These are phyloP conservation scores for Cataglyphis cursor DNA, from an alignment of 2,888 invertebrate genomes.

Conservation along the genomic window DNA sequence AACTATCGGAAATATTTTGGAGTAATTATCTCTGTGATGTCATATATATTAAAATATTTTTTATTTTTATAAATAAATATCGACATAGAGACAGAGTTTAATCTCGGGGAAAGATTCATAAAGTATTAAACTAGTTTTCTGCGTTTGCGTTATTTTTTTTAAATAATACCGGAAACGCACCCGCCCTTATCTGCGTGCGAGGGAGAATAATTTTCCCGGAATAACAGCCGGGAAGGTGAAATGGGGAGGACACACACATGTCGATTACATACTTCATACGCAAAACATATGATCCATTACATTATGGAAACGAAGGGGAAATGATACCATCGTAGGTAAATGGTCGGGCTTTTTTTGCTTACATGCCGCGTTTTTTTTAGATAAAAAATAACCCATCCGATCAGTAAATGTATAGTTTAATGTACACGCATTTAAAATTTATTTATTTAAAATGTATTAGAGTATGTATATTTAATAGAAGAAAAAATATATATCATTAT, in stretches of 20 bases:
- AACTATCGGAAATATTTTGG: neutral
- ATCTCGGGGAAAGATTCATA: neutral
- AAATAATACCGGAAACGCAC: slow-evolving; percentile 7
- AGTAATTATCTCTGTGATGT: neutral
- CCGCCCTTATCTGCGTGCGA: slow-evolving; percentile 24
- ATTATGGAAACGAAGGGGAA: slow-evolving; percentile 43
- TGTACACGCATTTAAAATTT: neutral
- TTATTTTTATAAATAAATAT: neutral
- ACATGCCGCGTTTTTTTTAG: neutral
- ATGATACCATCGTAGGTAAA: neutral
- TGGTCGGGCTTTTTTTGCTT: slow-evolving; percentile 10
- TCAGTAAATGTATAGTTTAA: neutral
- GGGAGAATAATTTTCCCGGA: slow-evolving; percentile 44
- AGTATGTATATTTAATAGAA: neutral
- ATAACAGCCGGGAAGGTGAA: neutral
- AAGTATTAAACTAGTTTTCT: neutral
- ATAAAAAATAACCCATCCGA: neutral
- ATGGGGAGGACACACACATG: slow-evolving; percentile 23
- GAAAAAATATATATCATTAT: neutral
- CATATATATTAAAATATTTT: neutral
- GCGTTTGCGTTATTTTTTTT: slow-evolving; percentile 36
- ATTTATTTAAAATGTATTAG: neutral
- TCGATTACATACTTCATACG: slow-evolving; percentile 23
- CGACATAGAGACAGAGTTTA: neutral
- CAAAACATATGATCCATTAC: slow-evolving; percentile 42